These are phyloP conservation scores for Syritta pipiens DNA, from an alignment of 2,888 invertebrate species.

Conservation along the genomic window DNA sequence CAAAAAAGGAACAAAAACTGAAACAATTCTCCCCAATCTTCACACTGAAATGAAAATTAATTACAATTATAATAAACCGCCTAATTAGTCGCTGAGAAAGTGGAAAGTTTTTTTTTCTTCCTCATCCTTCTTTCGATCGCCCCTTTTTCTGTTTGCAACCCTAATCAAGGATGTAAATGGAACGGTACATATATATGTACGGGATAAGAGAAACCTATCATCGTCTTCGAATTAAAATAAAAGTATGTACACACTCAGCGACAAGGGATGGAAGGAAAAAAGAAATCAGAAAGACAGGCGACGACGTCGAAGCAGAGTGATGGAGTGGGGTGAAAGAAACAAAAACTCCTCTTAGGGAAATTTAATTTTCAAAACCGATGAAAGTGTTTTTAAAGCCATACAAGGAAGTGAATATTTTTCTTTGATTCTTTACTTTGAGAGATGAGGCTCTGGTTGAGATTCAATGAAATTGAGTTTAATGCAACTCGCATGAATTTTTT, in stretches of 20 bases:
- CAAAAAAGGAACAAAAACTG: constrained; percentile 23
- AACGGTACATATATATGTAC: not conserved
- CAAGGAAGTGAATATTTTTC: constrained; percentile 59
- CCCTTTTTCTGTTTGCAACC: too few relatives aligned
- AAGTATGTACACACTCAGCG: not conserved
- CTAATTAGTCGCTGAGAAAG: constrained; percentile 75
- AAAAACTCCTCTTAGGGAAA: constrained; percentile 71
- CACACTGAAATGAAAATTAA: constrained; percentile 73
- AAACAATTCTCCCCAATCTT: constrained; percentile 35
- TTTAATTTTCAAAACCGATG: constrained; percentile 80
- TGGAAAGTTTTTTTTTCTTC: constrained; percentile 34
- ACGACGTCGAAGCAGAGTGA: not conserved
- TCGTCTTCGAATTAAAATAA: constrained; percentile 36
- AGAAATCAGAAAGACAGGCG: constrained; percentile 20
- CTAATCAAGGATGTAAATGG: constrained; percentile 4
- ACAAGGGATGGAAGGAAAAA: constrained; percentile 56
- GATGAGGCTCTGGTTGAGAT: not conserved
- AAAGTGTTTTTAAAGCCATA: constrained; percentile 80
- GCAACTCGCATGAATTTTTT: too few relatives aligned
- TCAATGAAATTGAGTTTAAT: too few relatives aligned
- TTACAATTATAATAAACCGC: constrained; percentile 79
- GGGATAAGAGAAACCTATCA: constrained; percentile 61
- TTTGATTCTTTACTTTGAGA: constrained; percentile 8
- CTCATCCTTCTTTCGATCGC: too few relatives aligned
- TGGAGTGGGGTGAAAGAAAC: too few relatives aligned